Conservation (phyloP, 2,113 vertebrate species). For the Mormyrus lacerda region DNA sequence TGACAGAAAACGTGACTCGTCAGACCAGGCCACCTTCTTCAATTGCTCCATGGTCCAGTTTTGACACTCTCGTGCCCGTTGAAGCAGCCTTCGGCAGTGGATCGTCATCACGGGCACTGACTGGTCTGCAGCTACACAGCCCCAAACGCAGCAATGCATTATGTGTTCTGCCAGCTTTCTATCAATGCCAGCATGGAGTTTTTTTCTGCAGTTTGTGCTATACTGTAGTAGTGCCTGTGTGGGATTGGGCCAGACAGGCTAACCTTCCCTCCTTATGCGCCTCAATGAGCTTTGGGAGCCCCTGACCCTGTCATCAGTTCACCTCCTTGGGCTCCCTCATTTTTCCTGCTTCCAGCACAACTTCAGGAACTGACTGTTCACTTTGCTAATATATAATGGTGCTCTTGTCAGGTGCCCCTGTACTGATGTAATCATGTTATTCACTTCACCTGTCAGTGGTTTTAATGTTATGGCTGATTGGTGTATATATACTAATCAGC, state of each 20-base stretch:
- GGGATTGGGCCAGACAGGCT: not conserved
- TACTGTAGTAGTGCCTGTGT: not conserved
- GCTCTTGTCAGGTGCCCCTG: not conserved
- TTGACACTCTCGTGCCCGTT: too few species aligned
- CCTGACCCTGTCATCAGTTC: too few species aligned
- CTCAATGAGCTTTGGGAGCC: too few species aligned
- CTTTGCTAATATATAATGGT: not conserved
- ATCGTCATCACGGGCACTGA: not conserved
- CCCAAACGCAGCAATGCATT: not conserved
- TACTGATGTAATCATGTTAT: not conserved
- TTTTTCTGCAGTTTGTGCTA: too few species aligned
- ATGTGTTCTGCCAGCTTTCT: not conserved
- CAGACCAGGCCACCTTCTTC: too few species aligned
- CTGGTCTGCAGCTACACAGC: too few species aligned
- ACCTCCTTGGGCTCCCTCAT: too few species aligned
- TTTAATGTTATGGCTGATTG: not conserved
- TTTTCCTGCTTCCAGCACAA: not conserved
- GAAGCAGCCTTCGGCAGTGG: too few species aligned
- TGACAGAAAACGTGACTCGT: too few species aligned
- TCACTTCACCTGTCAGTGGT: not conserved
- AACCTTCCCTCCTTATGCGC: not conserved
- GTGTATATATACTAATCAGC: not conserved
- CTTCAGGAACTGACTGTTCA: not conserved
- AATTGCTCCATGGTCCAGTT: too few species aligned
- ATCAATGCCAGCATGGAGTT: not conserved